Percentiles rank a stretch among this genome's conserved stretches.
Evolutionary conservation across 2,888 invertebrate genomes (phyloP).

Genomic region (Coenonympha glycerion): DNA sequence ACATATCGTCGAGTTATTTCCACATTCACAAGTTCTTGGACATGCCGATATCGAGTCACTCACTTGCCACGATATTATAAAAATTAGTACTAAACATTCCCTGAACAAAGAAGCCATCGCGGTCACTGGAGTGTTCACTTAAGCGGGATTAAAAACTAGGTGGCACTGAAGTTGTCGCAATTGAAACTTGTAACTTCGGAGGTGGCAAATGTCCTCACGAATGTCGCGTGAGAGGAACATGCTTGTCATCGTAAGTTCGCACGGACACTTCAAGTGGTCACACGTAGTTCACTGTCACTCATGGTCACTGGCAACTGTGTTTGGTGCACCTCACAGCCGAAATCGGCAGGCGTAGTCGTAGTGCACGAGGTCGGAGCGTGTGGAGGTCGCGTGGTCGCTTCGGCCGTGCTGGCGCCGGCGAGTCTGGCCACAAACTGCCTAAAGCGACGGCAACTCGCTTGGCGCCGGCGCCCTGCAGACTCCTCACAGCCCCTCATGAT

Average conservation of each 20-base stretch:
- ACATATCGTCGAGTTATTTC: slow-evolving; percentile 43
- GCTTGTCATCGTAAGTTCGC: slow-evolving; percentile 46
- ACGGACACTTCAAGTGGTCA: slow-evolving; percentile 48
- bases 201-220: slow-evolving; percentile 38
- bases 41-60: slow-evolving; percentile 51
- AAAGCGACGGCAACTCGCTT: slow-evolving; percentile 51
- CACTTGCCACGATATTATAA: slow-evolving; percentile 55
- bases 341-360: slow-evolving; percentile 28
- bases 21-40: slow-evolving; percentile 49
- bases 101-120: slow-evolving; percentile 60
- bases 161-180: slow-evolving; percentile 47
- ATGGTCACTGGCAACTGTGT: slow-evolving; percentile 39
- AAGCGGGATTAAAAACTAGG: slow-evolving; percentile 61
- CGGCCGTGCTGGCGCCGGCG: slow-evolving; percentile 62
- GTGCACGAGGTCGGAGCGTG: slow-evolving; percentile 3
- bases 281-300: slow-evolving; percentile 43
- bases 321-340: slow-evolving; percentile 26
- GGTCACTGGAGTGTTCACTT: slow-evolving; percentile 36
- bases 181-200: slow-evolving; percentile 40
- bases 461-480: slow-evolving; percentile 69
- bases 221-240: slow-evolving; percentile 49
- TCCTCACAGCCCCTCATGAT: slow-evolving; percentile 58
- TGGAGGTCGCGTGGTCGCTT: slow-evolving; percentile 37
- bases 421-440: slow-evolving; percentile 55
- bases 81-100: slow-evolving; percentile 53